These are phyloP conservation scores for Hyperoplus lanceolatus DNA, from an alignment of 2,797 vertebrate genomes.

Conservation along the genomic window DNA sequence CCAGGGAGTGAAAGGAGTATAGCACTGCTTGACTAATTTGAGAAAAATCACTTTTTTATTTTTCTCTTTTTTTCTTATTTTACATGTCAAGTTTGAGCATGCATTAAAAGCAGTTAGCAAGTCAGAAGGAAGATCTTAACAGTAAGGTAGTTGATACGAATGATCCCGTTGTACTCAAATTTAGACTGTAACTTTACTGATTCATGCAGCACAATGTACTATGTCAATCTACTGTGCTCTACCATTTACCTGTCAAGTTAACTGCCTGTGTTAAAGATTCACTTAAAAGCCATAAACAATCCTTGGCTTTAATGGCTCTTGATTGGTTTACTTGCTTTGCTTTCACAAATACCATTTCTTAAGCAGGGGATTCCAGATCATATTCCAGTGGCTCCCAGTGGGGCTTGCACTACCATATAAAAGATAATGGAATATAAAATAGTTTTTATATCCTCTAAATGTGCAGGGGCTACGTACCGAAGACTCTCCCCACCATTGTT, in stretches of 20 bases:
- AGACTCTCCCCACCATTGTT: constrained; percentile 68
- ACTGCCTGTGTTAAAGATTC: constrained; percentile 28
- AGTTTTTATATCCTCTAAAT: constrained; percentile 73
- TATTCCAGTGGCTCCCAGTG: constrained; percentile 48
- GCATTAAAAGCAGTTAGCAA: background rate
- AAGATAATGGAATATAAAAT: constrained; percentile 81
- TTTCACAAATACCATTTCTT: constrained; percentile 59
- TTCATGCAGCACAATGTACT: background rate
- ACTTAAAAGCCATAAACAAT: constrained; percentile 30
- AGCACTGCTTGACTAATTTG: background rate
- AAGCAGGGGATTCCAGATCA: constrained; percentile 61
- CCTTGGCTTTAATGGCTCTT: constrained; percentile 19
- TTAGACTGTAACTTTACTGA: background rate
- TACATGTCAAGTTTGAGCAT: background rate
- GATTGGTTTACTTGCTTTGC: constrained; percentile 39
- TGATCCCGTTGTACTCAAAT: too few species aligned
- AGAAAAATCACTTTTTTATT: background rate
- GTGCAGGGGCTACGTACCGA: constrained; percentile 34
- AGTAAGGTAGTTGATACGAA: background rate
- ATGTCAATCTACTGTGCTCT: background rate
- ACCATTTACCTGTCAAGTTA: constrained; percentile 41
- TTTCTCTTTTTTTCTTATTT: too few species aligned
- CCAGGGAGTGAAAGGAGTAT: background rate
- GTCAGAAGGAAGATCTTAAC: background rate
- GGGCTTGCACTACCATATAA: constrained; percentile 56